These are phyloP conservation scores for Empis stercorea DNA, from an alignment of 2,888 invertebrate genomes.

Conservation along the genomic window DNA sequence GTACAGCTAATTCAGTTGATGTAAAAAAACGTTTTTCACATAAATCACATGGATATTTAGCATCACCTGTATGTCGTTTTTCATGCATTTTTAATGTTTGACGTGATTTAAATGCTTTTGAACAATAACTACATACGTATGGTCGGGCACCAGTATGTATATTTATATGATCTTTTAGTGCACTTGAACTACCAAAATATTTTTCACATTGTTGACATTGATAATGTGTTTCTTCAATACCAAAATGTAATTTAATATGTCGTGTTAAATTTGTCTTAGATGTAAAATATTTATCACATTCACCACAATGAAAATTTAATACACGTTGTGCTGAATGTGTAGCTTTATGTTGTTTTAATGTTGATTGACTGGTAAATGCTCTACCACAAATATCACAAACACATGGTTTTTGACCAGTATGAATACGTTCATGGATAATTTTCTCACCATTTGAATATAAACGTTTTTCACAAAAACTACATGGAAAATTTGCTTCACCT, in stretches of 20 bases:
- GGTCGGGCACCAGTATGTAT: not conserved
- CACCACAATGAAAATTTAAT: not conserved
- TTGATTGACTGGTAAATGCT: not conserved
- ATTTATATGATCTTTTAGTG: not conserved
- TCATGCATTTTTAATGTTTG: not conserved
- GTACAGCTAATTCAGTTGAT: not conserved
- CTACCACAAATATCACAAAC: not conserved
- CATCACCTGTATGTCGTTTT: not conserved
- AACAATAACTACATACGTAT: not conserved
- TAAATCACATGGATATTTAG: not conserved
- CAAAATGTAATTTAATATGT: not conserved
- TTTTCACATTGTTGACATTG: not conserved
- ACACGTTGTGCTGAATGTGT: not conserved
- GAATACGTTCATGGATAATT: not conserved
- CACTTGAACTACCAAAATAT: not conserved
- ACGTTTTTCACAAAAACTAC: not conserved
- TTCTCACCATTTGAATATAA: not conserved
- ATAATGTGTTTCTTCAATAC: not conserved
- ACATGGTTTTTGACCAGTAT: not conserved
- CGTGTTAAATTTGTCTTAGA: not conserved
- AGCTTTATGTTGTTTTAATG: not conserved
- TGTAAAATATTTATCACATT: not conserved
- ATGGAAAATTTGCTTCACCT: slow-evolving; percentile 1
- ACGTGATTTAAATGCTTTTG: not conserved
- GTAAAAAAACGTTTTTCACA: not conserved